Evolutionary conservation across 2,888 invertebrate genomes (phyloP), one percentile per base, ranked within the genome.

Genomic region (Girardia tigrina): DNA sequence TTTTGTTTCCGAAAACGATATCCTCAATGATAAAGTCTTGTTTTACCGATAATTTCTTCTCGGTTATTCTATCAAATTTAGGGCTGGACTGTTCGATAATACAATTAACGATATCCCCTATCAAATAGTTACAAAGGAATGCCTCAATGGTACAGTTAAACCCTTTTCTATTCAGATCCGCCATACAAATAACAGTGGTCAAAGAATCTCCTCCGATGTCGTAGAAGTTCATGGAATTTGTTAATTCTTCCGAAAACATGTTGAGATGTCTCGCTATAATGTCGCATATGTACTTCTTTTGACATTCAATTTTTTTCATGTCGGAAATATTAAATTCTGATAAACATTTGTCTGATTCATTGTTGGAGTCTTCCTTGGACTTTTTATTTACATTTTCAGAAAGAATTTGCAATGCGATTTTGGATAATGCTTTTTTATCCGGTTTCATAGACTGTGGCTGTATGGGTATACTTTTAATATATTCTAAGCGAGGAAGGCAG

Each of bases 211-310:
- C 74, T 14, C 74, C 74, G 6, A 56, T 70, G 69, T 20, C 42
- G 23, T 26, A 74, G 23, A 74, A 74, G 26, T 74, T 28, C 26
- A 56, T 69, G 14, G 42, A 56, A 69, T 74, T 69, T 6, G 23
- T 1, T 1, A 74, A 4, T 74, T 74, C 74, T 14, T 42, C 26
- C 20, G 74, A 26, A 8, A 69, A 56, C 23, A 42, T 27, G 69
- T 74, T 42, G 16, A 74, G 28, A 26, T 26, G 20, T 74, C 69
- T 28, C 1, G 74, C 74, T 27, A 74, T 16, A 8, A 56, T 28
- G 1, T 26, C 74, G 16, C 23, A 2, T 2, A 74, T 74, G 14
- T 20, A 26, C 4, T 14, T 16, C 16, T 74, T 74, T 26, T 74
- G 23, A 4, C 26, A 74, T 23, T 42, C 69, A 1, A 28, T 26